phyloP scores from a whole-genome alignment of 2,113 vertebrate genomes.

The Poeciliopsis turrubarensis region DNA sequence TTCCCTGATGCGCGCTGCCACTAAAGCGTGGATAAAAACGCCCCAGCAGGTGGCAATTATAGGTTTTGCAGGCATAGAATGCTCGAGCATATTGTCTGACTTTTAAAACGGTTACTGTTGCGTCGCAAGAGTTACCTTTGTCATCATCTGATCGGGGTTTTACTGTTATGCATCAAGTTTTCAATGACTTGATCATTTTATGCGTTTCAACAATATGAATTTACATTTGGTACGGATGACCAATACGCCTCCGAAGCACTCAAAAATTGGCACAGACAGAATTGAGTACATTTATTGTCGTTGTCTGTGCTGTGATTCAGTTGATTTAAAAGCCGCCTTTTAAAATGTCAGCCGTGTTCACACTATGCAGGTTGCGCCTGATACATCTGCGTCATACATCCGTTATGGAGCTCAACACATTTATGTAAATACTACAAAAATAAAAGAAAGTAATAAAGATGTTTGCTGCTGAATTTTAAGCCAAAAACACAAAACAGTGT shows the following conservation, averaged over 20 bases:
- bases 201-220: slow-evolving; percentile 15
- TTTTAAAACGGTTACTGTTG: neutral
- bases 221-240: neutral
- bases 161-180: neutral
- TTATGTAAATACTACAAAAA: no score
- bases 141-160: slow-evolving; percentile 10
- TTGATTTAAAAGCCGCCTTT: neutral
- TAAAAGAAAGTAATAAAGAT: neutral
- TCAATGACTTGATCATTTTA: slow-evolving; percentile 12
- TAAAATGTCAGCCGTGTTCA: neutral
- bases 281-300: neutral
- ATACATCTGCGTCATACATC: neutral
- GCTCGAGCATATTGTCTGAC: neutral
- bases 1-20: slow-evolving; percentile 8
- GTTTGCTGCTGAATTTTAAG: no score
- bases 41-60: neutral
- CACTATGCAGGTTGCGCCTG: neutral
- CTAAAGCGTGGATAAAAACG: neutral
- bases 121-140: slow-evolving; percentile 2
- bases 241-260: neutral
- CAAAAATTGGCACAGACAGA: neutral
- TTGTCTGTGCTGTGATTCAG: neutral
- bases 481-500: neutral
- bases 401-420: neutral
- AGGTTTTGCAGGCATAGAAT: neutral